Evolutionary conservation across 2,888 invertebrate species (phyloP), one percentile per base, ranked within the genome.

Genomic region (Calameuta pallipes): DNA sequence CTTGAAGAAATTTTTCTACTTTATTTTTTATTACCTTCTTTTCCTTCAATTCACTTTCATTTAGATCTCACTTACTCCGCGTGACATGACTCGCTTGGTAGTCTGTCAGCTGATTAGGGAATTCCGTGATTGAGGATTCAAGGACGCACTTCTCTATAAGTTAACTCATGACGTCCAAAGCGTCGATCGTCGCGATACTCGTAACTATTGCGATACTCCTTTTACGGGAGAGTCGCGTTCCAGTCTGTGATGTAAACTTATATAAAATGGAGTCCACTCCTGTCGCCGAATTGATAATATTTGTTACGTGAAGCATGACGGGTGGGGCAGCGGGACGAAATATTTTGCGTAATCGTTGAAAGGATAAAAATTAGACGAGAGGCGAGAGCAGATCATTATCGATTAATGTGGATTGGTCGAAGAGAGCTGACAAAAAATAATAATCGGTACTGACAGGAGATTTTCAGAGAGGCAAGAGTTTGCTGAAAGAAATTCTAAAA

Each of bases 91-190:
- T 56, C 23, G 9, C 41, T 23, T 56, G 56, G 23, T 23, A 56
- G 23, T 56, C 23, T 9, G 23, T 56, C 56, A 56, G 56, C 56
- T 56, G 56, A 56, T 56, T 56, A 23, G 23, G 56, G 56, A 56
- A 56, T 56, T 56, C 23, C 56, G 9, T 23, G 56, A 56, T 23
- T 56, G 56, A 56, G 56, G 56, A 56, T 56, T 56, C 56, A 56
- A 56, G 56, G 56, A 56, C 56, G 56, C 23, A 23, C 23, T 56
- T 56, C 23, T 23, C 23, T 56, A 23, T 56, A 56, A 23, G 23
- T 56, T 15, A 15, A 56, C 2, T 56, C 23, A 9, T 9, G 56
- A 9, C 56, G 23, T 56, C 36, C 34, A 79, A 80, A 80, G 80
- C 80, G 80, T 74, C 23, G 23, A 1, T 9, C 56, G 56, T 15